Evolutionary conservation across 2,113 vertebrate species (phyloP).

Genomic region (Alectura lathami): DNA sequence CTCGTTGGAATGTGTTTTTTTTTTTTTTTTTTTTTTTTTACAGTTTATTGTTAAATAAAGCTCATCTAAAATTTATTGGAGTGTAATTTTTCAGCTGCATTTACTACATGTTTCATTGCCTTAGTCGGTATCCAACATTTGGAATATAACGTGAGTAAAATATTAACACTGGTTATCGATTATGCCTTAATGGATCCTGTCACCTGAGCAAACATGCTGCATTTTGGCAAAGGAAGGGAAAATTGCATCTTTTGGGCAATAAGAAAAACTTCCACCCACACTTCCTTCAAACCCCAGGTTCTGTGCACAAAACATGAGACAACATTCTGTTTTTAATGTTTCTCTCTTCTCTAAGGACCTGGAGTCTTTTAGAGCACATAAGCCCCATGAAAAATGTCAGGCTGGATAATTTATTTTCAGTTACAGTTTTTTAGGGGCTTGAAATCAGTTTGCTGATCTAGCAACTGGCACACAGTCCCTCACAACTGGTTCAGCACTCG

Average conservation of each 20-base stretch:
- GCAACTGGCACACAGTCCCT: not conserved
- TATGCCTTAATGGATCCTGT: not conserved
- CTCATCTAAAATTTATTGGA: conserved; percentile 48
- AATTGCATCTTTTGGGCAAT: not conserved
- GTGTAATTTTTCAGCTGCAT: conserved; percentile 46
- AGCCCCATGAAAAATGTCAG: conserved; percentile 42
- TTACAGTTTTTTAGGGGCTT: not conserved
- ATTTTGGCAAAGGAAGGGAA: not conserved
- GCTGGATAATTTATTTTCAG: conserved; percentile 45
- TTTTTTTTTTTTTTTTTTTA: conserved; percentile 33
- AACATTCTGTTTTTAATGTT: not conserved
- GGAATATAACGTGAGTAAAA: conserved; percentile 21
- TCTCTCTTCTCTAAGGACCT: not conserved
- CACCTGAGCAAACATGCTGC: conserved; percentile 4
- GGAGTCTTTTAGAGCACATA: not conserved
- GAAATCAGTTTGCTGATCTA: conserved; percentile 40
- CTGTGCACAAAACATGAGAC: not conserved
- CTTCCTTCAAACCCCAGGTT: not conserved
- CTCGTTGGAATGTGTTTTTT: not conserved
- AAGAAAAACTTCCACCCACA: not conserved
- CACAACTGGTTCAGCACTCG: not conserved
- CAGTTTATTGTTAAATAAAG: conserved; percentile 50
- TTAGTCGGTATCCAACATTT: not conserved
- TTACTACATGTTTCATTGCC: conserved; percentile 30
- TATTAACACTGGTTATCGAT: conserved; percentile 41